phyloP scores from a whole-genome alignment of 2,888 invertebrate genomes.

The Patella pellucida region DNA sequence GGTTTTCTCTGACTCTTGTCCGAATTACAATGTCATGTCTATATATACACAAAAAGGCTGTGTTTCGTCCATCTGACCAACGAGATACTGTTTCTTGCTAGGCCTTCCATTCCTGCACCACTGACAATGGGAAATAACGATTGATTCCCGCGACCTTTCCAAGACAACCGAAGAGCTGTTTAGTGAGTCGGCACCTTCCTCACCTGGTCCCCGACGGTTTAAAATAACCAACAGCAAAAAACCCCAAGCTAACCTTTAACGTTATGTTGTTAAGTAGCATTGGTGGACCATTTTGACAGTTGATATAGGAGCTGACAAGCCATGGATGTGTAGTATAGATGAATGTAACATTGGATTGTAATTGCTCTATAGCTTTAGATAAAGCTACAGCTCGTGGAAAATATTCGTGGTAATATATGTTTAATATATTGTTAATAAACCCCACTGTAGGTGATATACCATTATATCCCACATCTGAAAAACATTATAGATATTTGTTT shows the following conservation, averaged over 20 bases:
- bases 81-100: too few species aligned
- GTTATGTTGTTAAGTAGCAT: constrained; percentile 51
- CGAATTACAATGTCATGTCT: too few species aligned
- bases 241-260: constrained; percentile 46
- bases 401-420: constrained; percentile 61
- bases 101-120: too few species aligned
- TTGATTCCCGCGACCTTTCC: too few species aligned
- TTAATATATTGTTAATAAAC: constrained; percentile 61
- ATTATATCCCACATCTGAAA: constrained; percentile 66
- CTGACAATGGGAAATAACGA: too few species aligned
- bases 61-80: too few species aligned
- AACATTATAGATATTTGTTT: background rate
- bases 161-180: too few species aligned
- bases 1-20: too few species aligned
- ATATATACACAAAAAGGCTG: too few species aligned
- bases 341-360: constrained; percentile 56
- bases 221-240: too few species aligned
- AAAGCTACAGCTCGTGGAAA: constrained; percentile 59
- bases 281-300: constrained; percentile 53
- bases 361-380: constrained; percentile 39
- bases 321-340: constrained; percentile 68
- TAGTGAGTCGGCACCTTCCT: too few species aligned
- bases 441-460: constrained; percentile 48
- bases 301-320: constrained; percentile 60
- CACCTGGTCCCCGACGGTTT: too few species aligned